Evolutionary conservation across 2,888 invertebrate genomes (phyloP).

Genomic region (Dicyrtomina minuta): DNA sequence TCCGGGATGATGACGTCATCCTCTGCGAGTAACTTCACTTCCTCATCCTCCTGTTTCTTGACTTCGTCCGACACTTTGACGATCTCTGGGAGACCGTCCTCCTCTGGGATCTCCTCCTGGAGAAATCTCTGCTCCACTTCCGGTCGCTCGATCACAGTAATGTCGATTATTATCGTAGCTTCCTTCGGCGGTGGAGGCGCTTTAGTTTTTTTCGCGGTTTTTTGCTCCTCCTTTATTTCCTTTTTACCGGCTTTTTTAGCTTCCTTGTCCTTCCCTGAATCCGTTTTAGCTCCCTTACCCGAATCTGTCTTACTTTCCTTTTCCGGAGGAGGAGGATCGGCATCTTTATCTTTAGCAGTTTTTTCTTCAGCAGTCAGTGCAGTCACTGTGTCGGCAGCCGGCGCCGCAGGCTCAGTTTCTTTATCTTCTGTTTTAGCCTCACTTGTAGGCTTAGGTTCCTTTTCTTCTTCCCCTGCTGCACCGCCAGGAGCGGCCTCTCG

Average conservation of each 20-base stretch:
- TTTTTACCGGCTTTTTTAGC: neutral
- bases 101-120: conserved; percentile 1
- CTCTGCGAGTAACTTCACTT: neutral
- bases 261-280: neutral
- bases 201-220: too few relatives aligned
- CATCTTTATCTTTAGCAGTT: too few relatives aligned
- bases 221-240: neutral
- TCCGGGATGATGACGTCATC: neutral
- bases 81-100: too few relatives aligned
- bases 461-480: neutral
- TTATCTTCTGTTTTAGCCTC: neutral
- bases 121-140: conserved; percentile 17
- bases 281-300: neutral
- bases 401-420: neutral
- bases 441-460: too few relatives aligned
- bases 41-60: neutral
- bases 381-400: too few relatives aligned
- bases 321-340: neutral
- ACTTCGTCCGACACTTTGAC: too few relatives aligned
- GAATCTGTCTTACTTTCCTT: neutral
- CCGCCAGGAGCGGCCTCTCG: neutral
- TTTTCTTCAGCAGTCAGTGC: too few relatives aligned
- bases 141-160: conserved; percentile 8
- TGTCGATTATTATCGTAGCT: conserved; percentile 12
- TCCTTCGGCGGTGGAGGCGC: too few relatives aligned